phyloP scores from a whole-genome alignment of 2,113 vertebrate genomes.

The Podocnemis expansa region DNA sequence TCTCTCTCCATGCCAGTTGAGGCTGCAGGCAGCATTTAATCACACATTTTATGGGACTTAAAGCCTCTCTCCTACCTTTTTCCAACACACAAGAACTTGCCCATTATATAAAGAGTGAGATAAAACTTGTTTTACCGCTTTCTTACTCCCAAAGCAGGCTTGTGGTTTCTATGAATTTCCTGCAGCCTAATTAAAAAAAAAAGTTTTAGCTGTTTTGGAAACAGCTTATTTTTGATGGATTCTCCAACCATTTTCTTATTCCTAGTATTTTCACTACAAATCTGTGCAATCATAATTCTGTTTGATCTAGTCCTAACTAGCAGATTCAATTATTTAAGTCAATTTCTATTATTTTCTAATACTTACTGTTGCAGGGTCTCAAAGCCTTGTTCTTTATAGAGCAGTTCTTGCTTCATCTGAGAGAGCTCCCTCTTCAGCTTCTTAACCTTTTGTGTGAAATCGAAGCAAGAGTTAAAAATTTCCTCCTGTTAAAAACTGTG shows the following conservation, averaged over 20 bases:
- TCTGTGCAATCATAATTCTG: neutral
- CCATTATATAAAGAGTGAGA: neutral
- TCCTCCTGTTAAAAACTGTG: slow-evolving; percentile 17
- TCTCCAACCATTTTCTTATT: neutral
- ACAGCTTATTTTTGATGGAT: neutral
- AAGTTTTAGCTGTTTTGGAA: neutral
- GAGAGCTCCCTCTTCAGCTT: slow-evolving; percentile 87
- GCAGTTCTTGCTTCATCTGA: slow-evolving; percentile 88
- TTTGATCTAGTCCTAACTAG: neutral
- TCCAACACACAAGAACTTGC: neutral
- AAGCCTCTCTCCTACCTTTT: neutral
- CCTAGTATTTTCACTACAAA: neutral
- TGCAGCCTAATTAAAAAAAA: neutral
- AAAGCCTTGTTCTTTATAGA: slow-evolving; percentile 89
- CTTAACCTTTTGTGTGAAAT: slow-evolving; percentile 82
- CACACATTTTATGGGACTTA: neutral
- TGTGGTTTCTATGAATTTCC: slow-evolving; percentile 14
- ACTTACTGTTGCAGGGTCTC: slow-evolving; percentile 88
- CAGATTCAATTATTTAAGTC: slow-evolving; percentile 16
- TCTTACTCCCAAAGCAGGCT: neutral
- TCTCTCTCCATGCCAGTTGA: neutral
- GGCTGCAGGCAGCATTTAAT: neutral
- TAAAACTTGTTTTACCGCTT: neutral
- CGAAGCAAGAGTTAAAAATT: slow-evolving; percentile 63
- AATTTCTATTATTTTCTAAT: slow-evolving; percentile 53